phyloP scores from a whole-genome alignment of 2,888 invertebrate genomes.

The Patella depressa region DNA sequence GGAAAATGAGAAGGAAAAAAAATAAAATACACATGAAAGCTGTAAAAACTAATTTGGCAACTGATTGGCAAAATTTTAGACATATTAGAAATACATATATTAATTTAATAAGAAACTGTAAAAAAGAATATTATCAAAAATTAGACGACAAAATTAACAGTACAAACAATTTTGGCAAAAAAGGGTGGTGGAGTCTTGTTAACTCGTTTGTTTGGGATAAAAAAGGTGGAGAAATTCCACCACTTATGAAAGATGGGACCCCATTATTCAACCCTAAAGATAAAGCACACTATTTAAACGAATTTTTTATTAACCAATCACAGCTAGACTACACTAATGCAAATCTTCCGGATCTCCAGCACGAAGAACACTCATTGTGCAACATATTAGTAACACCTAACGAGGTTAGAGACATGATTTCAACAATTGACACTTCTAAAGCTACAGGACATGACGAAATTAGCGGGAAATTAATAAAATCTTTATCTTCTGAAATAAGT shows the following conservation, averaged over 20 bases:
- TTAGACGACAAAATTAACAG: background rate
- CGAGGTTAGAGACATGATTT: background rate
- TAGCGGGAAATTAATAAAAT: background rate
- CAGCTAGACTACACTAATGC: conserved; percentile 1
- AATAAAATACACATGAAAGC: background rate
- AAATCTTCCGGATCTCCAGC: background rate
- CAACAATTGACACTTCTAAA: background rate
- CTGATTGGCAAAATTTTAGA: background rate
- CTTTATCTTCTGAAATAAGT: background rate
- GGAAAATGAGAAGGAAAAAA: background rate
- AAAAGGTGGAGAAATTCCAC: background rate
- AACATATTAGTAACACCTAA: background rate
- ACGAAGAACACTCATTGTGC: background rate
- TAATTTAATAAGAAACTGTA: background rate
- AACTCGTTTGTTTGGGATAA: background rate
- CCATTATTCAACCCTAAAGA: background rate
- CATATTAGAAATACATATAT: conserved; percentile 1
- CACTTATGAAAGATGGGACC: background rate
- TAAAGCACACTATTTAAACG: background rate
- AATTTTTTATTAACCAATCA: background rate
- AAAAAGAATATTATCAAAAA: background rate
- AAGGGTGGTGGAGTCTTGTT: background rate
- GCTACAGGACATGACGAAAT: background rate
- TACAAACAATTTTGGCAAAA: background rate
- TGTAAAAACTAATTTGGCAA: background rate